phyloP scores from a whole-genome alignment of 1,140 invertebrate species.

The Caenorhabditis inopinata region DNA sequence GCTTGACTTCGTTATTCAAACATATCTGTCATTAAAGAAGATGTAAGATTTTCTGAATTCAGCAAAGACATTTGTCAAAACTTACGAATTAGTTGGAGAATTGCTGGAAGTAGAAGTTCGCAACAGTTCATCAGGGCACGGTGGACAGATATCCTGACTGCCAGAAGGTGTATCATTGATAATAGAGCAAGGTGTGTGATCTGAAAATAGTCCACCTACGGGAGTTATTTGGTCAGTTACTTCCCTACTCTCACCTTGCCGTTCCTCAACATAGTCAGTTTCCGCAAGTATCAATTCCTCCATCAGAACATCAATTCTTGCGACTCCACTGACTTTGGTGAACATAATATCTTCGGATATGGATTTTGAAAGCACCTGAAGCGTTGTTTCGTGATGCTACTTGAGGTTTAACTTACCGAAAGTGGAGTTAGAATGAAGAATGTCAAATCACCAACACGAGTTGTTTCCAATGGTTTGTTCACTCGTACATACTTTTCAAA shows the following conservation, averaged over 20 bases:
- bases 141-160: neutral
- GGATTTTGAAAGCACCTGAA: conserved; percentile 62
- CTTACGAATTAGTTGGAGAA: conserved; percentile 3
- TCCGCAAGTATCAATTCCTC: conserved; percentile 64
- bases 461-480: conserved; percentile 49
- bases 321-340: conserved; percentile 63
- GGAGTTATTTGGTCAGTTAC: neutral
- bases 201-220: neutral
- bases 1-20: too few species aligned
- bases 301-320: conserved; percentile 61
- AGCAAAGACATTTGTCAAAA: too few species aligned
- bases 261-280: conserved; percentile 6
- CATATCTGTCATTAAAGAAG: too few species aligned
- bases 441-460: conserved; percentile 61
- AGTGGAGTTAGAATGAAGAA: conserved; percentile 63
- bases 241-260: neutral
- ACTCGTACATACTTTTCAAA: conserved; percentile 54
- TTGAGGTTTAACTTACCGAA: conserved; percentile 40
- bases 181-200: neutral
- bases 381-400: too few species aligned
- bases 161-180: neutral
- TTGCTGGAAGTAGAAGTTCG: neutral
- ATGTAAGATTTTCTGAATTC: too few species aligned
- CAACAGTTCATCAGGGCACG: neutral
- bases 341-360: conserved; percentile 63